Conservation (phyloP, 2,113 vertebrate species). For the Toxotes chatareus region DNA sequence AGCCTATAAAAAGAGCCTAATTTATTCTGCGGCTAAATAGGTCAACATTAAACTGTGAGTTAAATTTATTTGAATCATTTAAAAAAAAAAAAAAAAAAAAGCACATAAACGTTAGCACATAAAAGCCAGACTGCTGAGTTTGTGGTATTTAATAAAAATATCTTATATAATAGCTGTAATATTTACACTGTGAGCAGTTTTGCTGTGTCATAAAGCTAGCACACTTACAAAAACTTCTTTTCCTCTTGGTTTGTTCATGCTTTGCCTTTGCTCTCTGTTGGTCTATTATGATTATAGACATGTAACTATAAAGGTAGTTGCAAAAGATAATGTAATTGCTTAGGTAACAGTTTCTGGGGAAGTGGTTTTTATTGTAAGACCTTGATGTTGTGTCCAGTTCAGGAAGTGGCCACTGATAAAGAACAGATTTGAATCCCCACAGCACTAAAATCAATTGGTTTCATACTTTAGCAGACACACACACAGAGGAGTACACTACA, state of each 20-base stretch:
- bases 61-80: neutral
- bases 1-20: neutral
- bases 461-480: conserved; percentile 1
- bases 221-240: neutral
- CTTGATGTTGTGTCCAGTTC: conserved; percentile 46
- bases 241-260: neutral
- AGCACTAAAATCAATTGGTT: conserved; percentile 42
- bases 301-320: neutral
- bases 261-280: neutral
- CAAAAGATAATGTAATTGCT: neutral
- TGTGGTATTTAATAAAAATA: neutral
- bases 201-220: conserved; percentile 35
- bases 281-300: too few species aligned
- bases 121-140: neutral
- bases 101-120: neutral
- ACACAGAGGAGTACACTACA: neutral
- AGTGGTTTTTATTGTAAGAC: conserved; percentile 1
- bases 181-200: neutral
- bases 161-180: neutral
- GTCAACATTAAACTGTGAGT: conserved; percentile 2
- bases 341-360: neutral
- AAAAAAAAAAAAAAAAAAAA: neutral
- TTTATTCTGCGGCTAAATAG: conserved; percentile 8
- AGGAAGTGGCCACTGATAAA: conserved; percentile 43
- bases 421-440: conserved; percentile 48